A percentile compares a stretch with the other conserved stretches of the same genome.
Evolutionary conservation across 2,888 invertebrate species (phyloP).

Genomic region (Eupithecia insigniata): DNA sequence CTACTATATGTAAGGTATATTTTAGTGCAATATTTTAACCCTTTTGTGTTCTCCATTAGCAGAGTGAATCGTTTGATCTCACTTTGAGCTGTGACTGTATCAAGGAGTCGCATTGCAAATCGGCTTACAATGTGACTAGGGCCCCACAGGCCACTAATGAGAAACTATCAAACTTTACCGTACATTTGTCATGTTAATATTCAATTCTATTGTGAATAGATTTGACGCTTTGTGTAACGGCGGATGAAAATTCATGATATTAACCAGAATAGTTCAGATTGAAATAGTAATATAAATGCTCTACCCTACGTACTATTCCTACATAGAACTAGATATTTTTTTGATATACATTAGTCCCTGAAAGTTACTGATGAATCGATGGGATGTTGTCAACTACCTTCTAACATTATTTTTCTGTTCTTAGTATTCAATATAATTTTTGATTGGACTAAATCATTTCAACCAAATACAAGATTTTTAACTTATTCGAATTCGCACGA

Average conservation of each 20-base stretch:
- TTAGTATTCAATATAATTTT: background rate
- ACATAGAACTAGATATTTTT: no score
- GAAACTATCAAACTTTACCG: slow-evolving; percentile 77
- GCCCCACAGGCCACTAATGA: slow-evolving; percentile 64
- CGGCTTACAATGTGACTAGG: slow-evolving; percentile 57
- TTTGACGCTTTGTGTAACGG: slow-evolving; percentile 28
- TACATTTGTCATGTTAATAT: slow-evolving; percentile 78
- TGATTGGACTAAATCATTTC: background rate
- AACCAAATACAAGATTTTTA: background rate
- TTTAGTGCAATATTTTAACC: no score
- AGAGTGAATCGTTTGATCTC: slow-evolving; percentile 12
- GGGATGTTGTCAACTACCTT: background rate
- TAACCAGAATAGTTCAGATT: background rate
- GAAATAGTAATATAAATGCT: no score
- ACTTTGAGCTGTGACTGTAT: slow-evolving; percentile 39
- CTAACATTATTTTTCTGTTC: background rate
- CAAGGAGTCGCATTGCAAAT: slow-evolving; percentile 56
- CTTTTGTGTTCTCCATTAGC: no score
- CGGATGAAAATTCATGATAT: slow-evolving; percentile 24
- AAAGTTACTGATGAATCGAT: background rate
- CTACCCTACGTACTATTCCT: no score
- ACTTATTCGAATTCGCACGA: background rate
- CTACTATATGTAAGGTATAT: no score
- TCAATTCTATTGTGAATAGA: slow-evolving; percentile 62
- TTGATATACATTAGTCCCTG: no score